Evolutionary conservation across 2,888 invertebrate species (phyloP), one percentile per base, ranked within the genome.

Genomic region (Rotaria macrura): DNA sequence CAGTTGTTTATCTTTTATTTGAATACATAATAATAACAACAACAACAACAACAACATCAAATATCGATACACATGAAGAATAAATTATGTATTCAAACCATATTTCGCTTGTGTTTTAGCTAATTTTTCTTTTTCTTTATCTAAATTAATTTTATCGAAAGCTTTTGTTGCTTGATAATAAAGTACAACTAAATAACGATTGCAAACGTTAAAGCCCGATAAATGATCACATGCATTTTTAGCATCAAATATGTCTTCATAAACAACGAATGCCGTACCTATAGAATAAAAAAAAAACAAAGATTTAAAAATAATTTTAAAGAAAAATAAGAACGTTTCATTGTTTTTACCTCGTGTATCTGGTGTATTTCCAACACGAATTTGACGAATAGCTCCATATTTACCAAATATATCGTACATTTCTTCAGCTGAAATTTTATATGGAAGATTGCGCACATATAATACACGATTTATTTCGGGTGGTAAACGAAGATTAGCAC

Each of bases 391-490:
- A 7, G 99, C 98, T 88, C 99, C 99, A 92, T 98, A 99, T 92
- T 99, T 99, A 34, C 99, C 99, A 93, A 99, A 99, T 88, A 99
- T 99, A 92, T 99, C 99, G 90, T 99, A 99, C 98, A 99, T 99
- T 93, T 99, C 99, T 91, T 99, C 99, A 12, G 95, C 96, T 84
- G 97, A 97, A 88, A 99, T 99, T 93, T 99, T 99, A 90, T 98
- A 99, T 0, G 99, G 99, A 87, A 99, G 92, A 92, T 99, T 99
- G 89, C 98, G 93, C 20, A 99, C 94, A 90, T 97, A 99, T 9
- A 99, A 92, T 87, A 99, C 95, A 90, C 98, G 93, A 90, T 99
- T 99, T 5, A 99, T 99, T 93, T 98, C 99, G 87, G 99, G 99
- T 49, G 99, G 98, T 87, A 99, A 93, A 88, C 98, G 94, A 55